Evolutionary conservation across 2,888 invertebrate species (phyloP).

Genomic region (Xylota sylvarum): DNA sequence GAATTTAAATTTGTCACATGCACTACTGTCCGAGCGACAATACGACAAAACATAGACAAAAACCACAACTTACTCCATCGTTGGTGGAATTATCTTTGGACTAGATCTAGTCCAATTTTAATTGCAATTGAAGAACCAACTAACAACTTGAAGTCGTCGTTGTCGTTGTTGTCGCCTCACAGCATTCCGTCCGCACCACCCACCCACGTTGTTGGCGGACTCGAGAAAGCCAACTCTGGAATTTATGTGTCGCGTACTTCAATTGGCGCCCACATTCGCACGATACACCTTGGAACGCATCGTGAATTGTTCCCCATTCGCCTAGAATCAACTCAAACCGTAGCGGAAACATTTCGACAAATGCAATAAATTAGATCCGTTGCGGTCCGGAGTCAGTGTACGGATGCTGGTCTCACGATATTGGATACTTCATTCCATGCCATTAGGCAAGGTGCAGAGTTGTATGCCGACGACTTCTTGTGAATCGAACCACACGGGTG

Average conservation of each 20-base stretch:
- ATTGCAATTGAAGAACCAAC: constrained; percentile 60
- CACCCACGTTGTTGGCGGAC: constrained; percentile 58
- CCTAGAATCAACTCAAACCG: constrained; percentile 40
- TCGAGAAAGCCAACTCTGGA: constrained; percentile 57
- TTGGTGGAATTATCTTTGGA: constrained; percentile 63
- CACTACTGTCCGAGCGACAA: constrained; percentile 17
- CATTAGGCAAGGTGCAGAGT: constrained; percentile 73
- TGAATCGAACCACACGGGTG: constrained; percentile 53
- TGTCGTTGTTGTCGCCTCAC: constrained; percentile 23
- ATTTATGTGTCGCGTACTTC: constrained; percentile 68
- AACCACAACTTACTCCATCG: constrained; percentile 33
- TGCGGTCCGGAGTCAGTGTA: constrained; percentile 19
- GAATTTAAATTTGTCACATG: constrained; percentile 68
- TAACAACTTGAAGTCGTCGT: constrained; percentile 7
- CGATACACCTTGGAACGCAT: constrained; percentile 75
- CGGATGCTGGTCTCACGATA: constrained; percentile 73
- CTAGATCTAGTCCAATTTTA: constrained; percentile 71
- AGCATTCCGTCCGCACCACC: constrained; percentile 67
- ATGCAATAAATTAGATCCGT: constrained; percentile 74
- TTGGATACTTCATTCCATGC: constrained; percentile 63
- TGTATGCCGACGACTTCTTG: constrained; percentile 67
- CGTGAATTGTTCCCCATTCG: constrained; percentile 28
- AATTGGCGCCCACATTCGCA: constrained; percentile 75
- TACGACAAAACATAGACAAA: constrained; percentile 24
- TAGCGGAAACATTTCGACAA: constrained; percentile 73